A percentile compares a stretch with the other conserved stretches of the same genome.
phyloP scores from a whole-genome alignment of 1,140 invertebrate species.

The Drosophila littoralis region DNA sequence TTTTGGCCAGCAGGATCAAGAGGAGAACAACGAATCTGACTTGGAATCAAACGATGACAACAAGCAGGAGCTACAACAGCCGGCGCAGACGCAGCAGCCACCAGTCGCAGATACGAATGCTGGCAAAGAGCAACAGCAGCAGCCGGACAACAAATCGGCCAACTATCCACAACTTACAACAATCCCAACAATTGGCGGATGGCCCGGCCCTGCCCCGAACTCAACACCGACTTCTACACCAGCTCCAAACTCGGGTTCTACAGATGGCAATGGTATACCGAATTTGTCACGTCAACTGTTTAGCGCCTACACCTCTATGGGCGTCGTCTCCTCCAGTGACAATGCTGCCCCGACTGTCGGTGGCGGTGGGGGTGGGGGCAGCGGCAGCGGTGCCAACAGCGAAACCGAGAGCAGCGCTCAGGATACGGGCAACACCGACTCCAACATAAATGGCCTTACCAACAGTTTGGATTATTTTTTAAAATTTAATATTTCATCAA shows the following conservation, averaged over 20 bases:
- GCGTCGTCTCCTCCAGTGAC: constrained; percentile 9
- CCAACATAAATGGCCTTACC: constrained; percentile 70
- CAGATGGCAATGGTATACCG: constrained; percentile 60
- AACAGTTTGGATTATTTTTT: constrained; percentile 63
- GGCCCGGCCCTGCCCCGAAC: constrained; percentile 48
- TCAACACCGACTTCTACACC: constrained; percentile 30
- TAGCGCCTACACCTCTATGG: constrained; percentile 46
- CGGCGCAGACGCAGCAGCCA: constrained; percentile 25
- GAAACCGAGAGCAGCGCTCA: constrained; percentile 72
- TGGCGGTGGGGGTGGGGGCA: constrained; percentile 16
- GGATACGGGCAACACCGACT: constrained; percentile 49
- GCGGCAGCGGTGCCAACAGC: constrained; percentile 65
- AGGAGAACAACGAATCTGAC: constrained; percentile 83
- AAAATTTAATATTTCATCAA: constrained; percentile 61
- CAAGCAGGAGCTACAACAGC: constrained; percentile 53
- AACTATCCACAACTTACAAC: constrained; percentile 33
- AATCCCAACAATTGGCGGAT: constrained; percentile 54
- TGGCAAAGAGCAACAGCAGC: constrained; percentile 19
- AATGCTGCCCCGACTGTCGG: constrained; percentile 19
- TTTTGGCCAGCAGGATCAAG: constrained; percentile 65
- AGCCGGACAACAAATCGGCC: constrained; percentile 49
- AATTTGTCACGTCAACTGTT: constrained; percentile 63
- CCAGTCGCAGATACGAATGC: constrained; percentile 3
- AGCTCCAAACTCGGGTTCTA: not conserved
- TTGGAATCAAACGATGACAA: constrained; percentile 76